Evolutionary conservation across 1,140 invertebrate genomes (phyloP), one percentile per base, ranked within the genome.

Genomic region (Drosophila trapezifrons): DNA sequence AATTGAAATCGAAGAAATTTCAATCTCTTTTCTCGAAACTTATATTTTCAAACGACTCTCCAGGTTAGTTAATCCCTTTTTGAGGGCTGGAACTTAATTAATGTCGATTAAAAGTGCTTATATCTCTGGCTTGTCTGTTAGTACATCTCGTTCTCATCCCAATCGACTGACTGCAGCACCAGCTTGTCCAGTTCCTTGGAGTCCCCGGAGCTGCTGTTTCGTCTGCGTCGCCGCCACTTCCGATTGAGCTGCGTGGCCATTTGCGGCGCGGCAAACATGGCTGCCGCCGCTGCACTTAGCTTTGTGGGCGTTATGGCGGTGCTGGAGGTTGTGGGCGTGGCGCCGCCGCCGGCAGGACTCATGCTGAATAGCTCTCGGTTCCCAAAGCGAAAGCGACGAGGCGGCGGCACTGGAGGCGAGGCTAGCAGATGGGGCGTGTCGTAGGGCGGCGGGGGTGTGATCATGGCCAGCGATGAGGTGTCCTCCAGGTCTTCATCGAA

Each of bases 91-190:
- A 27, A 4, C 5, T 37, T 15, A 37, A 37, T 4, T 13, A 12
- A 42, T 43, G n/a, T 54, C 27, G 9, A n/a, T 55, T 56, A 25
- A 17, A 12, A 17, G 35, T 56, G 54, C 54, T 22, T 40, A 12
- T 15, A 49, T 71, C 29, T 9, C 15, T 10, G 29, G 2, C 3
- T 27, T 17, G 15, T 2, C 13, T 32, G 27, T 80, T 83, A 92
- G 72, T 91, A 92, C 67, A 92, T 92, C 52, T 92, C 91, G 66
- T 92, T 92, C 52, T 92, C 91, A 69, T 92, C 91, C 91, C 91
- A 92, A 58, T 92, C 90, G 35, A 92, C 90, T 3, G 91, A 91
- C 72, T 92, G 90, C 43, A 92, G 58, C 27, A 92, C 91, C 27
- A 92, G 76, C 57, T 92, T 91, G 55, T 92, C 91, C 46, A 92